Percentiles rank a stretch among this genome's conserved stretches.
phyloP scores from a whole-genome alignment of 2,797 vertebrate species.

The Mus caroli region DNA sequence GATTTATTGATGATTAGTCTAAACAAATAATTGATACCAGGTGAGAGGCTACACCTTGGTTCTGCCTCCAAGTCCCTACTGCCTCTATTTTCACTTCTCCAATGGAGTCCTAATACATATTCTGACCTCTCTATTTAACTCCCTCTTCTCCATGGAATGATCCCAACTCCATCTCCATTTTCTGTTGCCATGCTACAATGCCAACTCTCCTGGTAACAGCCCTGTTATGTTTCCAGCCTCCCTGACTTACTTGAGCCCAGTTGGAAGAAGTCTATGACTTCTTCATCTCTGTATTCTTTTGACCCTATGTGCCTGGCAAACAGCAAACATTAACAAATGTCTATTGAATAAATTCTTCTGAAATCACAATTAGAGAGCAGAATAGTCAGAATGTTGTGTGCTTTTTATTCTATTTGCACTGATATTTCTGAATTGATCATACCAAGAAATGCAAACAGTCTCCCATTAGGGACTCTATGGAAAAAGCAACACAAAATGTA shows the following conservation, averaged over 20 bases:
- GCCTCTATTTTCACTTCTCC: background rate
- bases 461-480: background rate
- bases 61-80: background rate
- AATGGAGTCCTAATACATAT: background rate
- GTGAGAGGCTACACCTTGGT: background rate
- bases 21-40: constrained; percentile 6
- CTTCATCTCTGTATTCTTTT: constrained; percentile 33
- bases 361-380: background rate
- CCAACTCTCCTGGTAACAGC: background rate
- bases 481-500: constrained; percentile 7
- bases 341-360: constrained; percentile 57
- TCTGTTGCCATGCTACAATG: background rate
- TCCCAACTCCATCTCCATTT: background rate
- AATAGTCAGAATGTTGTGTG: background rate
- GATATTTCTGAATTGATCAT: constrained; percentile 8
- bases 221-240: background rate
- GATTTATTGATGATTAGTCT: constrained; percentile 25
- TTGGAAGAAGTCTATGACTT: background rate
- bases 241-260: background rate
- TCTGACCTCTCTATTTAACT: background rate
- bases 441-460: constrained; percentile 1
- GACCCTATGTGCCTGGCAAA: background rate
- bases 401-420: background rate
- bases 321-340: constrained; percentile 35
- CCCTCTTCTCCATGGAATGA: background rate